These are phyloP conservation scores for Neodiprion pinetum DNA, from an alignment of 1,140 invertebrate species.

Conservation along the genomic window DNA sequence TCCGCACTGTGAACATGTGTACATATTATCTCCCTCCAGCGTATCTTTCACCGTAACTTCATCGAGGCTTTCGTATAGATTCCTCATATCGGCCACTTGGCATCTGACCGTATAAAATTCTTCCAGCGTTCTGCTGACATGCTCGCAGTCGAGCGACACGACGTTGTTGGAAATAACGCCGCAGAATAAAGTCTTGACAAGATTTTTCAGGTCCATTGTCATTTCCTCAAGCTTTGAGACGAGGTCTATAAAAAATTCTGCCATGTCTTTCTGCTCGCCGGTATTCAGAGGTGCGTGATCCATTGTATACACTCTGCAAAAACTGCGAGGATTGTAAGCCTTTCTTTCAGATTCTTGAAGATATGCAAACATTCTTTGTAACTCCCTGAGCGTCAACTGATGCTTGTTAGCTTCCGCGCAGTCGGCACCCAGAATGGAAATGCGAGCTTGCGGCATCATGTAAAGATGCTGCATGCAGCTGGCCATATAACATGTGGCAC, in stretches of 20 bases:
- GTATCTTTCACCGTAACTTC: slow-evolving; percentile 97
- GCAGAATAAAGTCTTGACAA: slow-evolving; percentile 92
- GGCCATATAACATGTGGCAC: slow-evolving; percentile 97
- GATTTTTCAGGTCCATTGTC: slow-evolving; percentile 87
- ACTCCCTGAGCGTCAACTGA: slow-evolving; percentile 81
- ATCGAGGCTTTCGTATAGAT: slow-evolving; percentile 92
- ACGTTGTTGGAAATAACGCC: slow-evolving; percentile 94
- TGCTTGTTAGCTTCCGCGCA: slow-evolving; percentile 76
- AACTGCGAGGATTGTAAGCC: slow-evolving; percentile 93
- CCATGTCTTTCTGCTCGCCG: slow-evolving; percentile 98
- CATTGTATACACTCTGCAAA: slow-evolving; percentile 97
- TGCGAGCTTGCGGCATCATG: slow-evolving; percentile 92
- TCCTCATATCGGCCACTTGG: slow-evolving; percentile 95
- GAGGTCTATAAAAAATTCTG: slow-evolving; percentile 96
- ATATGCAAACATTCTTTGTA: slow-evolving; percentile 96
- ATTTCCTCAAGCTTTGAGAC: slow-evolving; percentile 96
- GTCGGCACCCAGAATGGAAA: slow-evolving; percentile 78
- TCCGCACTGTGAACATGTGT: slow-evolving; percentile 93
- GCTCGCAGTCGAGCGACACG: slow-evolving; percentile 91
- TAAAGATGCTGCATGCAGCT: slow-evolving; percentile 96
- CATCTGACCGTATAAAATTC: slow-evolving; percentile 96
- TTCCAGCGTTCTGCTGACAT: slow-evolving; percentile 92
- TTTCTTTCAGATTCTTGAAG: slow-evolving; percentile 92
- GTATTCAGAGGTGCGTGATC: slow-evolving; percentile 95
- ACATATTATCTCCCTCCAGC: slow-evolving; percentile 96